Percentiles rank a stretch among this genome's conserved stretches.
phyloP scores from a whole-genome alignment of 2,113 vertebrate species.

The Eptesicus fuscus region DNA sequence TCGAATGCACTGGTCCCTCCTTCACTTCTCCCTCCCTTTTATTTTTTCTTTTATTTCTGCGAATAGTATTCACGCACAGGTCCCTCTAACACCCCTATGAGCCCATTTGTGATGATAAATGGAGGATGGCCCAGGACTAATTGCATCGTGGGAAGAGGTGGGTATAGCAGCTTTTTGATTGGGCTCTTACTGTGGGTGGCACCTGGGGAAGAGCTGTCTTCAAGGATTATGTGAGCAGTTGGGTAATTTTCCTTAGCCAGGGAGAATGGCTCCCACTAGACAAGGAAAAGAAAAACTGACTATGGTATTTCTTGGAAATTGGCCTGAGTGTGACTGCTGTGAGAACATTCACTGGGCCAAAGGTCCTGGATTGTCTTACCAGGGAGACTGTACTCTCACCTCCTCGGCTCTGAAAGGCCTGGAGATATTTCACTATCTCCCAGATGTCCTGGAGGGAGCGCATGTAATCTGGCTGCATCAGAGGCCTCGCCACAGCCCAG shows the following conservation, averaged over 20 bases:
- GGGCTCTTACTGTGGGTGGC: neutral
- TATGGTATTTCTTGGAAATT: neutral
- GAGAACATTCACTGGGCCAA: neutral
- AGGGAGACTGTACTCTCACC: neutral
- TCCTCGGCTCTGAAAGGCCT: neutral
- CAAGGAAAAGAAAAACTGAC: slow-evolving; percentile 6
- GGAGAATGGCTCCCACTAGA: neutral
- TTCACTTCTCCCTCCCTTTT: neutral
- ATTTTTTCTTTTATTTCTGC: neutral
- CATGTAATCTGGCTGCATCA: neutral
- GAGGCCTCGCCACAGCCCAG: neutral
- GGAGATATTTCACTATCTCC: neutral
- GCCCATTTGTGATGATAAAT: neutral
- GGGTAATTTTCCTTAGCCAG: neutral
- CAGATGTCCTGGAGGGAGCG: neutral
- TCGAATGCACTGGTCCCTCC: rapidly evolving
- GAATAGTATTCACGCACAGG: neutral
- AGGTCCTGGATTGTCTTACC: neutral
- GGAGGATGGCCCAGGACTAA: neutral
- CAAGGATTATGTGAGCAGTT: neutral
- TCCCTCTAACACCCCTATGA: neutral
- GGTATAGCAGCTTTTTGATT: neutral
- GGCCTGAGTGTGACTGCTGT: neutral
- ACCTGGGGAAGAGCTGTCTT: neutral
- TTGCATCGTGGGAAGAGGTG: neutral